phyloP scores from a whole-genome alignment of 2,797 vertebrate species.

The Enoplosus armatus region DNA sequence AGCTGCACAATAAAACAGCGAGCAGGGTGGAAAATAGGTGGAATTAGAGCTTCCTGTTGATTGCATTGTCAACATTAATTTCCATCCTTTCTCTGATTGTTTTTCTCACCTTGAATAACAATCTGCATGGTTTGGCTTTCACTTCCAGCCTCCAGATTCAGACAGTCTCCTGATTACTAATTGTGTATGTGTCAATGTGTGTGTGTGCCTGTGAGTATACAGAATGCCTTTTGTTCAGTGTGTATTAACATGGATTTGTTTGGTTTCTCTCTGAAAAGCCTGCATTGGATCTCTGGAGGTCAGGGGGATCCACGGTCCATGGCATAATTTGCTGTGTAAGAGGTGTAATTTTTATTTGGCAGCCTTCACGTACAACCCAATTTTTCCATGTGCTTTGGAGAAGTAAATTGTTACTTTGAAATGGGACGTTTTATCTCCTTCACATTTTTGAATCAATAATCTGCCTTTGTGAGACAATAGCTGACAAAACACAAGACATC shows the following conservation, averaged over 20 bases:
- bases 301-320: neutral
- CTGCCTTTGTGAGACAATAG: constrained; percentile 26
- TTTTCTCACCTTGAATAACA: constrained; percentile 65
- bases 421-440: neutral
- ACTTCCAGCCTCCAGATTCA: constrained; percentile 37
- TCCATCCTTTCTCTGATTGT: constrained; percentile 45
- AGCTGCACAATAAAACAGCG: neutral
- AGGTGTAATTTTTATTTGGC: constrained; percentile 25
- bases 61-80: constrained; percentile 59
- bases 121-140: constrained; percentile 32
- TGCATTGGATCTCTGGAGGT: constrained; percentile 23
- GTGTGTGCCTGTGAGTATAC: constrained; percentile 11
- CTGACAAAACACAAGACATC: constrained; percentile 17
- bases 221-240: constrained; percentile 24
- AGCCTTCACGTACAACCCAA: neutral
- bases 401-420: constrained; percentile 35
- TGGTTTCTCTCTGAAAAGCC: constrained; percentile 22
- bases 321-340: constrained; percentile 18
- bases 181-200: constrained; percentile 17
- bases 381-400: constrained; percentile 12
- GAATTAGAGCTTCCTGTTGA: constrained; percentile 41
- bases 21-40: constrained; percentile 17
- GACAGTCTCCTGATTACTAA: constrained; percentile 41
- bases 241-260: constrained; percentile 31
- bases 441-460: constrained; percentile 47